These are phyloP conservation scores for Leptopilina myrica DNA, from an alignment of 2,888 invertebrate genomes.

Conservation along the genomic window DNA sequence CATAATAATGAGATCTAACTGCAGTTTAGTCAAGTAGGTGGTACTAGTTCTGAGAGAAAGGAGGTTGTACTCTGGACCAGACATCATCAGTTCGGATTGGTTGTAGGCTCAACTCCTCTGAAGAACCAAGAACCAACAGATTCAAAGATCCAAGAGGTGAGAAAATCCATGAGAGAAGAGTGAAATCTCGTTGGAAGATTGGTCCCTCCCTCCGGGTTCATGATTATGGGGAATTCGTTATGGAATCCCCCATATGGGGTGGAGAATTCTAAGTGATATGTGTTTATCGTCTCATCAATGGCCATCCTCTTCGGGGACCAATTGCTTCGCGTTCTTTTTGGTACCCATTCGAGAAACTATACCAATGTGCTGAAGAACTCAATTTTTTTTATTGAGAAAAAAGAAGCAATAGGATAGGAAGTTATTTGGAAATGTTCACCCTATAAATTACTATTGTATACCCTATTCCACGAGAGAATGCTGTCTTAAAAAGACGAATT, in stretches of 20 bases:
- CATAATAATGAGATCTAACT: constrained; percentile 55
- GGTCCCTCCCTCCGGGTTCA: background rate
- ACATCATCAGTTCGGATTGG: constrained; percentile 57
- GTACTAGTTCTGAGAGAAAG: constrained; percentile 53
- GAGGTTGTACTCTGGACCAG: constrained; percentile 55
- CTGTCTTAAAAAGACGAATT: too few relatives aligned
- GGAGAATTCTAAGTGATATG: background rate
- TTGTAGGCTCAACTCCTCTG: constrained; percentile 50
- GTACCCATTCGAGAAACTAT: constrained; percentile 9
- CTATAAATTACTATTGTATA: too few relatives aligned
- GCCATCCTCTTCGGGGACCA: constrained; percentile 32
- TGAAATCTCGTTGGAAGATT: constrained; percentile 34
- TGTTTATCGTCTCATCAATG: background rate
- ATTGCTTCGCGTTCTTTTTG: background rate
- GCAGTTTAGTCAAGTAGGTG: constrained; percentile 49
- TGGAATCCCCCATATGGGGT: background rate
- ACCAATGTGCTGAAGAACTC: too few relatives aligned
- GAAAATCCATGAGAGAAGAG: constrained; percentile 48
- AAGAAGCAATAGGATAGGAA: too few relatives aligned
- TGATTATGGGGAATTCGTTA: constrained; percentile 23
- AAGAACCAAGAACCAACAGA: constrained; percentile 51
- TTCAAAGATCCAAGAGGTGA: constrained; percentile 48
- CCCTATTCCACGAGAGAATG: too few relatives aligned
- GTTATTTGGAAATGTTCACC: too few relatives aligned
- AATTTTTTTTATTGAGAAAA: too few relatives aligned